Evolutionary conservation across 2,888 invertebrate species (phyloP).

Genomic region (Notocelia uddmanniana): DNA sequence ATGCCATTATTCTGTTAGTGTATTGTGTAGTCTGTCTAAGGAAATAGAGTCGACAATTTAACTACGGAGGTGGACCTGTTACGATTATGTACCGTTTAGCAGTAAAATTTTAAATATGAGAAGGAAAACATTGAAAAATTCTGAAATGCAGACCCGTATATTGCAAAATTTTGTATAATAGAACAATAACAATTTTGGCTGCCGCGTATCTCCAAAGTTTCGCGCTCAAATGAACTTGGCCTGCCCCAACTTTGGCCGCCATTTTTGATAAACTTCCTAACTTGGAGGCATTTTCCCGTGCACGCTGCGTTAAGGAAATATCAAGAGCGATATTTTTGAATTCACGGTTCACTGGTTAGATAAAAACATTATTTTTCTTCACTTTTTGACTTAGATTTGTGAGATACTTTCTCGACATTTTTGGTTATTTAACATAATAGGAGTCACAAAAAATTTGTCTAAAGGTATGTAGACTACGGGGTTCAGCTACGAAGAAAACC

Average conservation of each 20-base stretch:
- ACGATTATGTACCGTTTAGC: too few relatives aligned
- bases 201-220: slow-evolving; percentile 29
- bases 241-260: slow-evolving; percentile 4
- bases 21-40: too few relatives aligned
- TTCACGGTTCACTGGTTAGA: not conserved
- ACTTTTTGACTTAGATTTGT: not conserved
- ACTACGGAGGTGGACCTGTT: too few relatives aligned
- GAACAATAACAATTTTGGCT: slow-evolving; percentile 20
- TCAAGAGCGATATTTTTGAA: not conserved
- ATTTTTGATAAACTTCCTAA: slow-evolving; percentile 24
- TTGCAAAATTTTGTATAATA: slow-evolving; percentile 1
- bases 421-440: too few relatives aligned
- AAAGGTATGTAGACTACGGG: too few relatives aligned
- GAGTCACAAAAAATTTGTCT: too few relatives aligned
- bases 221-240: slow-evolving; percentile 23
- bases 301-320: not conserved
- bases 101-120: too few relatives aligned
- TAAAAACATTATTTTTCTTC: not conserved
- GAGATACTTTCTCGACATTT: too few relatives aligned
- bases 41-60: too few relatives aligned
- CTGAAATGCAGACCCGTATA: not conserved
- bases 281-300: slow-evolving; percentile 20
- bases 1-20: too few relatives aligned
- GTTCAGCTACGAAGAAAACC: too few relatives aligned
- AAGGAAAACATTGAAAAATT: not conserved